Evolutionary conservation across 2,797 vertebrate genomes (phyloP).

Genomic region (Allobates femoralis): DNA sequence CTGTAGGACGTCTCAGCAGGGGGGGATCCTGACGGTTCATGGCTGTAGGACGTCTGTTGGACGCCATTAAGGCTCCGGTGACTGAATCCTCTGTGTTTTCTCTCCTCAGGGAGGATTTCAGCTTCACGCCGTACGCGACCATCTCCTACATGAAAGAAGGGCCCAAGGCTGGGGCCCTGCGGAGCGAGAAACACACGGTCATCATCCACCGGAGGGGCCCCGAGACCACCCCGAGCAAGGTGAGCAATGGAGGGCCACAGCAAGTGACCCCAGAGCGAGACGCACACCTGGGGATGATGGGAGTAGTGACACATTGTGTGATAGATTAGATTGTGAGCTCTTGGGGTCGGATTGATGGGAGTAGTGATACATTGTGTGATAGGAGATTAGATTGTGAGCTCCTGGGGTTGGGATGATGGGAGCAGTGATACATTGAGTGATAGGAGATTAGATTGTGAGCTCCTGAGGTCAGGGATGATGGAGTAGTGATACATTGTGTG

Average conservation of each 20-base stretch:
- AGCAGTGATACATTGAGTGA: not conserved
- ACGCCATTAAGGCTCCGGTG: no score
- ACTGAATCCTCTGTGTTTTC: not conserved
- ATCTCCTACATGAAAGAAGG: slow-evolving; percentile 92
- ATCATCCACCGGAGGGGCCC: slow-evolving; percentile 76
- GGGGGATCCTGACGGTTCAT: no score
- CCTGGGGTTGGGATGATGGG: not conserved
- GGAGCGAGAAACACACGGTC: slow-evolving; percentile 77
- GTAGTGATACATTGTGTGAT: not conserved
- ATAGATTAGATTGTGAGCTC: not conserved
- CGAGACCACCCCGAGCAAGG: slow-evolving; percentile 64
- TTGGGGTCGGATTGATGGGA: not conserved
- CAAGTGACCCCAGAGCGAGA: not conserved
- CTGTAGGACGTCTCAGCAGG: no score
- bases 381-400: not conserved
- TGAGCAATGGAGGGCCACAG: slow-evolving; percentile 54
- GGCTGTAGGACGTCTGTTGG: not conserved
- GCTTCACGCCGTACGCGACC: slow-evolving; percentile 95
- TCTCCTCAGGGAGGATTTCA: slow-evolving; percentile 88
- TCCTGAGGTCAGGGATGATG: no score
- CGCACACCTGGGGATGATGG: not conserved
- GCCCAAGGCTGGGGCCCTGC: slow-evolving; percentile 84
- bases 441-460: no score
- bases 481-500: no score
- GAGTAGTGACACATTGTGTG: not conserved